Conservation (phyloP, 35 echinoderm and acorn worm genomes). For the Heliocidaris tuberculata region DNA sequence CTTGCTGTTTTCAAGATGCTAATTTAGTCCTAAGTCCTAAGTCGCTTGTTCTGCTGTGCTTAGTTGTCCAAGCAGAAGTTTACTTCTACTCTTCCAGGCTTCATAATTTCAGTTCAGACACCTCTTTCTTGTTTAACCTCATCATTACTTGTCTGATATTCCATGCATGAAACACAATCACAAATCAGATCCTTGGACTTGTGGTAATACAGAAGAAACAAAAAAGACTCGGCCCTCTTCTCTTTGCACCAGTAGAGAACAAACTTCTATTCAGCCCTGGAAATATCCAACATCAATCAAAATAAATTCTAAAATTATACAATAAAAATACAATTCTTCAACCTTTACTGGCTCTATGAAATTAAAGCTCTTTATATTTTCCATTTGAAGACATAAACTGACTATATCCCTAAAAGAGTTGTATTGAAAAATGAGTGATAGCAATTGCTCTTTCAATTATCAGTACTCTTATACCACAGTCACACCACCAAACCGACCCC, state of each 20-base stretch:
- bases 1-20: neutral
- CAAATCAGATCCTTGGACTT: neutral
- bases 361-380: neutral
- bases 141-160: neutral
- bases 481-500: too few species aligned
- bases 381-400: neutral
- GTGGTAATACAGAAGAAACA: neutral
- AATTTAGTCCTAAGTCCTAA: too few species aligned
- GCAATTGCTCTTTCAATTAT: neutral
- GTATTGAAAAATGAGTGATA: neutral
- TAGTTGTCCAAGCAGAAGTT: too few species aligned
- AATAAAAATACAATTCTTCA: neutral
- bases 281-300: neutral
- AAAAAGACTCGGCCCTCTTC: neutral
- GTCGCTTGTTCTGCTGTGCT: too few species aligned
- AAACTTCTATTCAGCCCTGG: neutral
- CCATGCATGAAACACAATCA: neutral
- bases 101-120: too few species aligned
- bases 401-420: neutral
- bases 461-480: too few species aligned
- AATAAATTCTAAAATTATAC: neutral
- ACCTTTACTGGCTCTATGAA: neutral
- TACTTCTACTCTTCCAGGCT: too few species aligned
- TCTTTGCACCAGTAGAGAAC: neutral
- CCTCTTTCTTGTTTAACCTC: too few species aligned